These are phyloP conservation scores for Spodoptera exigua DNA, from an alignment of 2,888 invertebrate species.

Conservation along the genomic window DNA sequence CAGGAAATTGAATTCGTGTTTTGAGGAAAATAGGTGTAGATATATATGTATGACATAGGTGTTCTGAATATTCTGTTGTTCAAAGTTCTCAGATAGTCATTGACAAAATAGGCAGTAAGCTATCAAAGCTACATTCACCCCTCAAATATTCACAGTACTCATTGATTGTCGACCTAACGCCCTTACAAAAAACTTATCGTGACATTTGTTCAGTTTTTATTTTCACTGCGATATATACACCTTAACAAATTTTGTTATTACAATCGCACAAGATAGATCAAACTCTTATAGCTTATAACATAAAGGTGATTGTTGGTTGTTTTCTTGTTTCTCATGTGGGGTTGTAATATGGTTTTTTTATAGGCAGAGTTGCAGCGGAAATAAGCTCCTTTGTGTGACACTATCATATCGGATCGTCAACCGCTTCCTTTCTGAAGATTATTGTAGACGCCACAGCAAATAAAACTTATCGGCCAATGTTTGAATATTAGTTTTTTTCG, in stretches of 20 bases:
- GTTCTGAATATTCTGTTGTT: background rate
- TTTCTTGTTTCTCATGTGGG: constrained; percentile 52
- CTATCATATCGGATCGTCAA: constrained; percentile 84
- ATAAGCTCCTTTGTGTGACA: constrained; percentile 88
- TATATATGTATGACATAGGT: no score
- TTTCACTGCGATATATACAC: constrained; percentile 82
- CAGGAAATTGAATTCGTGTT: no score
- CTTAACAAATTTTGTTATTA: constrained; percentile 69
- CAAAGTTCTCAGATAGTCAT: constrained; percentile 60
- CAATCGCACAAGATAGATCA: constrained; percentile 9
- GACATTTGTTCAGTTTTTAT: constrained; percentile 88
- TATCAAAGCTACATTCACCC: constrained; percentile 42
- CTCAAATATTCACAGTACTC: constrained; percentile 72
- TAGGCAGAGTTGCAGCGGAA: constrained; percentile 82
- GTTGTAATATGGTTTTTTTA: constrained; percentile 74
- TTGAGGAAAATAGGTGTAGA: no score
- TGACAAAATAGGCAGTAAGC: constrained; percentile 62
- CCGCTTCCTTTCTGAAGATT: constrained; percentile 86
- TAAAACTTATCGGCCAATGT: constrained; percentile 79
- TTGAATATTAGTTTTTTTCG: constrained; percentile 60
- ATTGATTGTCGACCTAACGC: constrained; percentile 85
- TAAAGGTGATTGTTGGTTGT: constrained; percentile 60
- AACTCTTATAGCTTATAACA: background rate
- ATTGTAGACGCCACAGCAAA: constrained; percentile 84
- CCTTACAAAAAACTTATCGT: constrained; percentile 86